Evolutionary conservation across 2,113 vertebrate species (phyloP).

Genomic region (Sinosuthora webbiana): DNA sequence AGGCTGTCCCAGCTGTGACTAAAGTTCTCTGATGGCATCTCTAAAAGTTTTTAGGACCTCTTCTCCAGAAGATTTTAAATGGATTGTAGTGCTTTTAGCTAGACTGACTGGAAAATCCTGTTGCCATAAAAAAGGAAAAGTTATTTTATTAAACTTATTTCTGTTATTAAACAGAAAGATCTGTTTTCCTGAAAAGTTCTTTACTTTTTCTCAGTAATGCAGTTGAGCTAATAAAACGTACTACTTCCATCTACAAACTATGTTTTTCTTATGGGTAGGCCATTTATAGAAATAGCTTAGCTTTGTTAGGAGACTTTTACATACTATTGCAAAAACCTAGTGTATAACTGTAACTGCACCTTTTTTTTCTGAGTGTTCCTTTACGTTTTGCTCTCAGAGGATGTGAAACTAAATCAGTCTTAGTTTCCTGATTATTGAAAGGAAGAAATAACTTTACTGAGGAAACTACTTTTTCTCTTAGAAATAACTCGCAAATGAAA

Average conservation of each 20-base stretch:
- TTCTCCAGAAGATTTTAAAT: neutral
- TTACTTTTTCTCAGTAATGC: neutral
- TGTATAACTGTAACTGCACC: neutral
- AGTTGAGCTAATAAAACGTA: neutral
- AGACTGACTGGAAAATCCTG: neutral
- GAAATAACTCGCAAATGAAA: neutral
- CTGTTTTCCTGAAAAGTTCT: neutral
- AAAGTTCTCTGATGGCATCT: neutral
- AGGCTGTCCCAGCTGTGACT: neutral
- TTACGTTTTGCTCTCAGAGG: neutral
- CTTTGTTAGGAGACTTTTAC: neutral
- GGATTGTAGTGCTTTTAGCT: neutral
- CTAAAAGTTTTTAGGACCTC: neutral
- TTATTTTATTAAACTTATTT: too few relatives aligned
- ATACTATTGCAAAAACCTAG: neutral
- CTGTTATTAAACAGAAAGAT: too few relatives aligned
- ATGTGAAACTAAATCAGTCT: neutral
- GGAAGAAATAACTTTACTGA: neutral
- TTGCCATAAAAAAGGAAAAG: neutral
- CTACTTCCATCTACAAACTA: neutral
- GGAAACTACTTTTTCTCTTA: neutral
- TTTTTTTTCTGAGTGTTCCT: neutral
- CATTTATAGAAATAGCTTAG: neutral
- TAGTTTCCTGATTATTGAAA: neutral
- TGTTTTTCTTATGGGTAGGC: neutral